A percentile compares a stretch with the other conserved stretches of the same genome.
phyloP scores from a whole-genome alignment of 2,888 invertebrate species.

The Drosophila paracracens region DNA sequence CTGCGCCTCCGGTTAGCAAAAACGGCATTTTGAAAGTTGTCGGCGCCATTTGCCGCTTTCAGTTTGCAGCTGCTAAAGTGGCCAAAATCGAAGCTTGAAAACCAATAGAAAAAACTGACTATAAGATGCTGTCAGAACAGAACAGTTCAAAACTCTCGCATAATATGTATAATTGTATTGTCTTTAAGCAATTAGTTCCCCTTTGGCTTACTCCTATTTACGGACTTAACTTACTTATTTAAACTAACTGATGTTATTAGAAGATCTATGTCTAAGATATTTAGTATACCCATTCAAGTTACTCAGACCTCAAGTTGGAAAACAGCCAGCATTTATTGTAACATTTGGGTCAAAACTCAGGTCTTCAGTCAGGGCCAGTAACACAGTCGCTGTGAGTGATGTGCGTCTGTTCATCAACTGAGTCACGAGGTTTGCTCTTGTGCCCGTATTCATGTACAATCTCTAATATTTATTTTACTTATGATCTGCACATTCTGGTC shows the following conservation, averaged over 20 bases:
- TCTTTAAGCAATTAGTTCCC: not conserved
- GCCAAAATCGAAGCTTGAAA: slow-evolving; percentile 23
- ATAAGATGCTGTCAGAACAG: slow-evolving; percentile 3
- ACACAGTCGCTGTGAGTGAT: slow-evolving; percentile 24
- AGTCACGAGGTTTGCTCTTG: slow-evolving; percentile 18
- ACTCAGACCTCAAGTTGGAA: not conserved
- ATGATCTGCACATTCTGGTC: slow-evolving; percentile 41
- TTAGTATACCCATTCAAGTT: not conserved
- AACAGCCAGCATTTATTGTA: slow-evolving; percentile 7
- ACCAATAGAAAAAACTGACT: slow-evolving; percentile 23
- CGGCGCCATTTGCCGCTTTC: slow-evolving; percentile 1
- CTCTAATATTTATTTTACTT: slow-evolving; percentile 46
- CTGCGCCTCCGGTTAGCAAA: slow-evolving; percentile 19
- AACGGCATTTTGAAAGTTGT: slow-evolving; percentile 66
- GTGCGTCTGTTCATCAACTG: slow-evolving; percentile 23
- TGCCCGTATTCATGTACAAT: slow-evolving; percentile 15
- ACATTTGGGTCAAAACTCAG: slow-evolving; percentile 32
- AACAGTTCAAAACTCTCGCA: not conserved
- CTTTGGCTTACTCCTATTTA: not conserved
- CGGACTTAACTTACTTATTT: not conserved
- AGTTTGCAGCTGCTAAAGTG: slow-evolving; percentile 32
- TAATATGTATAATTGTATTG: not conserved
- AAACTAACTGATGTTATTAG: not conserved
- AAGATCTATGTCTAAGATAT: not conserved
- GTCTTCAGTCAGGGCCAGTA: slow-evolving; percentile 47